Evolutionary conservation across 1,140 invertebrate species (phyloP).

Genomic region (Zophobas morio): DNA sequence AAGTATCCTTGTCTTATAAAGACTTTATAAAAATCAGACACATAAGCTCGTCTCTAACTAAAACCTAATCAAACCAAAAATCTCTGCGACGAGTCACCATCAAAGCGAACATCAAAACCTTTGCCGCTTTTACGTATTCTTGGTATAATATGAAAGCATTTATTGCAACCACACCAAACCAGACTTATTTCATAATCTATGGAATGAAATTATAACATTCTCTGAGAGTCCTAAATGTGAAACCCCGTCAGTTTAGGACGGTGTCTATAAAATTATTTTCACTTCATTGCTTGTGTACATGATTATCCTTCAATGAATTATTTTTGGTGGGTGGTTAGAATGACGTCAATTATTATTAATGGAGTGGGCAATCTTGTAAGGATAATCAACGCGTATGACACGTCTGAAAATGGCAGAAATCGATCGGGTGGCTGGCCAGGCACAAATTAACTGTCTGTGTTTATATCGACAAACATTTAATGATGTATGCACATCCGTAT

Average conservation of each 20-base stretch:
- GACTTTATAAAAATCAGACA: too few species aligned
- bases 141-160: too few species aligned
- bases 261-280: conserved; percentile 3
- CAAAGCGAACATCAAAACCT: neutral
- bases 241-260: neutral
- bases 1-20: too few species aligned
- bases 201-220: neutral
- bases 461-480: conserved; percentile 1
- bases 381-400: conserved; percentile 17
- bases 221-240: neutral
- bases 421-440: neutral
- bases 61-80: too few species aligned
- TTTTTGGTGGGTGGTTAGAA: neutral
- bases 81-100: too few species aligned
- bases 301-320: conserved; percentile 7
- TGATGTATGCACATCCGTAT: neutral
- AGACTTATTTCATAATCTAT: neutral
- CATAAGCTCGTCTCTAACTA: too few species aligned
- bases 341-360: conserved; percentile 17
- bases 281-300: neutral
- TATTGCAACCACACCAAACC: too few species aligned
- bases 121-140: neutral
- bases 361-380: neutral
- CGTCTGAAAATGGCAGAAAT: conserved; percentile 2
- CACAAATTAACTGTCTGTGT: conserved; percentile 1